Base-by-base conservation (phyloP, 2,888 invertebrate genomes). In the Acanthoscelides obtectus region DNA sequence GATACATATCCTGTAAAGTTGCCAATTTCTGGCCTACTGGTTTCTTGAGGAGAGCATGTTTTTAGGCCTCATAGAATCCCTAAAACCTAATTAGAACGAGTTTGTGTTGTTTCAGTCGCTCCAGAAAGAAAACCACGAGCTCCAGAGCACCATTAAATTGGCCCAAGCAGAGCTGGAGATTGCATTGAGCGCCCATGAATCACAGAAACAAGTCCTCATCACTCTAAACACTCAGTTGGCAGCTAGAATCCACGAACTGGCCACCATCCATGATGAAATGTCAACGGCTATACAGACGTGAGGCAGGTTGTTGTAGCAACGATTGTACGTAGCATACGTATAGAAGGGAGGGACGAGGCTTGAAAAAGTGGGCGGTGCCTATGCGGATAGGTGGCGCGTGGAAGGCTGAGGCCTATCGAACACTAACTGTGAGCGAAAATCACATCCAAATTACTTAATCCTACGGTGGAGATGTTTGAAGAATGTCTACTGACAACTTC, bases 161-260 rank as follows among this genome's bases (percentile, higher is more conserved):
- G 91, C 93, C 21, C 94, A 94, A 82, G 92, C 93, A 75, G 94
- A 95, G 85, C 85, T 94, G 79, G 94, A 94, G 80, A 88, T 94
- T 67, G 92, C 94, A 0, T 86, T 93, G 71, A 91, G 93, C 74
- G 92, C 94, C 25, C 94, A 94, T 82, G 94, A 94, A 83, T 93
- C 93, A 21, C 94, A 94, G 86, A 88, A 92, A 78, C 92, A 93
- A 82, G 92, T 94, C 76, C 87, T 95, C 78, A 91, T 94, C 80
- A 93, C 94, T 64, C 87, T 95, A 78, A 95, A 93, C 86, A 91
- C 93, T 79, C 95, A 96, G 87, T 89, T 95, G 81, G 94, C 94
- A 70, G 87, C 91, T 72, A 91, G 93, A 81, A 90, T 95, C 74
- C 93, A 93, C 81, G 94, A 94, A 83, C 87, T 95, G 86, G 92